phyloP scores from a whole-genome alignment of 2,797 vertebrate species.

The Phoeniculus purpureus region DNA sequence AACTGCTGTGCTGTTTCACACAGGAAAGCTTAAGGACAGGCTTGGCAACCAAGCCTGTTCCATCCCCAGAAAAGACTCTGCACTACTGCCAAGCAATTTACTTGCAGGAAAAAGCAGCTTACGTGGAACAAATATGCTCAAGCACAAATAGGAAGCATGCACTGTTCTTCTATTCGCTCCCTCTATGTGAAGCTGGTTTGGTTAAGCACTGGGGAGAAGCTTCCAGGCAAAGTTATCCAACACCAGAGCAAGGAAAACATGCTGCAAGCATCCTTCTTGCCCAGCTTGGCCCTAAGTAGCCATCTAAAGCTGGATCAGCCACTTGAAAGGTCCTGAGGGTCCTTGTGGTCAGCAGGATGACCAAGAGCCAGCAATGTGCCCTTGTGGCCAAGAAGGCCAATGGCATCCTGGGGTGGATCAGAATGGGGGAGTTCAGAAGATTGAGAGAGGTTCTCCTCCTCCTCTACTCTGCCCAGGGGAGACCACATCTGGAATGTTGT shows the following conservation, averaged over 20 bases:
- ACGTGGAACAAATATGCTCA: neutral
- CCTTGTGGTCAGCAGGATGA: too few species aligned
- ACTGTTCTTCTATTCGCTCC: neutral
- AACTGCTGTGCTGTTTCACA: neutral
- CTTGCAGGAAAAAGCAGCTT: neutral
- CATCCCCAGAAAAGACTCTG: neutral
- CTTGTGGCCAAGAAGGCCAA: too few species aligned
- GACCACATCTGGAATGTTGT: too few species aligned
- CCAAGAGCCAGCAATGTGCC: too few species aligned
- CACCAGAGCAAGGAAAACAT: neutral
- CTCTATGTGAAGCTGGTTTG: neutral
- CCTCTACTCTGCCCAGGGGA: too few species aligned
- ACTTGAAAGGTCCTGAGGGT: neutral
- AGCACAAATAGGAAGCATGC: neutral
- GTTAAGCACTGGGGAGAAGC: neutral
- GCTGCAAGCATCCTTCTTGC: neutral
- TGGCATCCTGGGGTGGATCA: too few species aligned
- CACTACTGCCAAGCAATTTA: neutral
- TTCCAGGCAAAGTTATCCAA: neutral
- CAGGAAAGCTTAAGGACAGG: neutral
- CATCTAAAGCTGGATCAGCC: neutral
- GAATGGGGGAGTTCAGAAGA: too few species aligned
- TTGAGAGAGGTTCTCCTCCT: too few species aligned
- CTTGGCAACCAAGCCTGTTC: neutral
- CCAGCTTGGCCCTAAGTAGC: neutral